Base-by-base conservation (phyloP, 2,797 vertebrate species). In the Pseudomugil gertrudae region DNA sequence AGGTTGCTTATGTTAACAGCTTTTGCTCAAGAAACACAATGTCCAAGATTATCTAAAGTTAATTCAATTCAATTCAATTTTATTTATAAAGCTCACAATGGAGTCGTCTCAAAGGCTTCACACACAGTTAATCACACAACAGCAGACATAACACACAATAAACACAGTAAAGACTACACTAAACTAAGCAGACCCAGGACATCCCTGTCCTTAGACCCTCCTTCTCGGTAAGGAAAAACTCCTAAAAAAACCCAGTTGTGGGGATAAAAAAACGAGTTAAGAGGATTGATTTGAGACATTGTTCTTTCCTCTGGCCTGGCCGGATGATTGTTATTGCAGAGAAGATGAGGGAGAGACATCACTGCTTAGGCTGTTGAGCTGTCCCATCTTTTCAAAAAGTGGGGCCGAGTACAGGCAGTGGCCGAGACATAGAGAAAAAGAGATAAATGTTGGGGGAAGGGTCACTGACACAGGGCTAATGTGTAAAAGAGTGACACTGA, bases 401-500 rank as follows among this genome's bases (percentile, higher is more conserved):
- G 66, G 62, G 40, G 58, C 54, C 51, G 38, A 19, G 59, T 24
- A 43, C 43, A 74, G 48, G 38, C 59, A 63, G 63, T 65, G 80
- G 21, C 54, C 17, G 60, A 57, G 11, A 27, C 7, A 50, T 9
- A 11, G 47, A 26, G 14, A 27, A 9, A 43, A 1, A 19, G 48
- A 58, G 55, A 57, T 59, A 57, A 29, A 36, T 50, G 51, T 48
- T 51, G n/a, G 35, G 32, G 29, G 48, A 30, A 27, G 19, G 57
- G 53, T 7, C 21, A n/a, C 7, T 40, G 27, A 56, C 62, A 60
- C 61, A 65, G 51, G 29, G 54, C 57, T 63, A 50, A 48, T 51
- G 72, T 35, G 11, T 72, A 48, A 45, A 52, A 78, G 70, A 82
- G 69, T 63, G 67, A 72, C 72, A 75, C 54, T 4, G 51, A 81